phyloP scores from a whole-genome alignment of 2,888 invertebrate genomes.

The Holacanthella duospinosa region DNA sequence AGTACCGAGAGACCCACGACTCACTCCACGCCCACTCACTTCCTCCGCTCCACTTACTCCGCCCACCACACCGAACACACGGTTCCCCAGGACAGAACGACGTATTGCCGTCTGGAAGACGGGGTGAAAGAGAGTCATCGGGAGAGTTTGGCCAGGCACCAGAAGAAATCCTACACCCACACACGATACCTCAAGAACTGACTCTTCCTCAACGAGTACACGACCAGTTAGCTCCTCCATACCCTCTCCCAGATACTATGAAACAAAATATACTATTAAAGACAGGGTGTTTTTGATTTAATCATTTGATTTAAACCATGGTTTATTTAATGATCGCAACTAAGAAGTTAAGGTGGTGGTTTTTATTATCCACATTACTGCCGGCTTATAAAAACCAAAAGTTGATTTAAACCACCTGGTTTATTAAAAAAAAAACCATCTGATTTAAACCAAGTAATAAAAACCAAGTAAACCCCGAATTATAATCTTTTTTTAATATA shows the following conservation, averaged over 20 bases:
- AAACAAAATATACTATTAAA: conserved; percentile 17
- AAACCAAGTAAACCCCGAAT: no score
- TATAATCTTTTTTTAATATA: no score
- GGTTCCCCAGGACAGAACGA: conserved; percentile 49
- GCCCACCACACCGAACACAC: conserved; percentile 56
- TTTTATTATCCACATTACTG: no score
- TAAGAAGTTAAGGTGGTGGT: no score
- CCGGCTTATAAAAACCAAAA: no score
- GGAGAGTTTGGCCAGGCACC: conserved; percentile 69
- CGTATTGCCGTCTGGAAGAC: conserved; percentile 51
- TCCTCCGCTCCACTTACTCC: conserved; percentile 41
- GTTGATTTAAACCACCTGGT: no score
- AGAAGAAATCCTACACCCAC: conserved; percentile 54
- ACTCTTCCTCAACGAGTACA: conserved; percentile 49
- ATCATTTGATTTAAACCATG: no score
- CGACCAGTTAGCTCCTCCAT: conserved; percentile 55
- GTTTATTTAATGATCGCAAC: no score
- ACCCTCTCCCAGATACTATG: conserved; percentile 51
- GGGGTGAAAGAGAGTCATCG: conserved; percentile 53
- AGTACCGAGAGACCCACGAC: conserved; percentile 45
- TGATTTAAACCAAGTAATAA: no score
- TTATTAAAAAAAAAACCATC: no score
- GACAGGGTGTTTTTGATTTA: no score
- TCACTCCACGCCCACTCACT: not conserved
- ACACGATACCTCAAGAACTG: conserved; percentile 48